These are phyloP conservation scores for Lycaon pictus DNA, from an alignment of 2,113 vertebrate genomes.

Conservation along the genomic window DNA sequence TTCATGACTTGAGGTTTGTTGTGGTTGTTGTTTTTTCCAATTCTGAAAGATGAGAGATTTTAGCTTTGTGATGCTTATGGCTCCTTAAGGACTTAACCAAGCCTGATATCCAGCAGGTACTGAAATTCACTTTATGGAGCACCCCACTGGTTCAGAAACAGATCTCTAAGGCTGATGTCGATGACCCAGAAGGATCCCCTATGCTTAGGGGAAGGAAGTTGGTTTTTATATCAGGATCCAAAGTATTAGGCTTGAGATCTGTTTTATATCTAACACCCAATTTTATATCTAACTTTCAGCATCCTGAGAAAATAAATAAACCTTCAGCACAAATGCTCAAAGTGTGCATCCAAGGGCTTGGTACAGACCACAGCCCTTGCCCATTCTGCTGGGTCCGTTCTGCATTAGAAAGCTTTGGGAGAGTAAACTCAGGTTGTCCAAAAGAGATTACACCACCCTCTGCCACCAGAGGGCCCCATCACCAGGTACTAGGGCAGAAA, in stretches of 20 bases:
- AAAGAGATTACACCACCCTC: neutral
- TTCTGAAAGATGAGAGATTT: conserved; percentile 22
- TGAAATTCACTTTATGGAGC: neutral
- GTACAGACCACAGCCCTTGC: neutral
- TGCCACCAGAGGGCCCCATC: conserved; percentile 30
- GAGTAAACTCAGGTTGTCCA: neutral
- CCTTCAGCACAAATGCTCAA: neutral
- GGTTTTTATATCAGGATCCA: conserved; percentile 9
- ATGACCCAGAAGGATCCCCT: neutral
- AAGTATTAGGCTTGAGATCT: neutral
- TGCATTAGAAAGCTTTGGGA: neutral
- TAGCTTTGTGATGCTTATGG: neutral
- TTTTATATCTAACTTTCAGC: neutral
- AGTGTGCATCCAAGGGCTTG: neutral
- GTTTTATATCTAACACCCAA: no score
- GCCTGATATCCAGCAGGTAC: neutral
- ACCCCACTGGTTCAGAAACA: neutral
- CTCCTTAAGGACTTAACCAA: neutral
- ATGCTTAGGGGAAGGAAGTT: neutral
- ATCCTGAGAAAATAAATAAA: neutral
- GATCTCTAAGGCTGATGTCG: neutral
- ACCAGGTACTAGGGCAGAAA: neutral
- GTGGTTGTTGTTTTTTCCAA: neutral
- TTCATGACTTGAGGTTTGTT: conserved; percentile 38
- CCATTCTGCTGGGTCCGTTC: neutral